Evolutionary conservation across 2,888 invertebrate genomes (phyloP), one percentile per base, ranked within the genome.

Genomic region (Thera britannica): DNA sequence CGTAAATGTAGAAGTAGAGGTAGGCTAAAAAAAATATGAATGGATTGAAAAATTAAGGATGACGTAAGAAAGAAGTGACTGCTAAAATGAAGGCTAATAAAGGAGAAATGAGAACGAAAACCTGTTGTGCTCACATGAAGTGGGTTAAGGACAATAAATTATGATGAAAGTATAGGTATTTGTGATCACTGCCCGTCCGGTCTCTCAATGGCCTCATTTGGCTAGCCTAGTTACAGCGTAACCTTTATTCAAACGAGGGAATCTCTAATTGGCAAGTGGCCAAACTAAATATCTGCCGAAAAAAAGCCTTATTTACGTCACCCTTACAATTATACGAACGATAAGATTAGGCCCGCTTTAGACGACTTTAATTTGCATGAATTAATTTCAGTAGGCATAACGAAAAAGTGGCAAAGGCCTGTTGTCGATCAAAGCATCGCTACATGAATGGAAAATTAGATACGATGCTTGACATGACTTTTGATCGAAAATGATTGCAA

Each of bases 321-420:
- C 75, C 78, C 80, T 72, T 82, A 79, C 80, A 87, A 88, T 88
- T 87, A 87, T 82, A 79, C 78, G 77, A 78, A 79, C 81, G 87
- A 86, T 87, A 85, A 88, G 86, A 88, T 86, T 87, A 87, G 83
- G 80, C 80, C 80, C 83, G 80, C 84, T 89, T 85, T 81, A 85
- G 87, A 88, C 84, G 80, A 83, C 83, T 83, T 79, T 83, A 80
- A 85, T 89, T 89, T 88, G 83, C 89, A 89, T 88, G 83, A 88
- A 88, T 88, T 89, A 87, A 87, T 88, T 88, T 87, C 73, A 82
- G 83, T 78, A 70, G 81, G 80, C 83, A 82, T 80, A 78, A 82
- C 84, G 81, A 83, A 87, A 86, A 84, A 81, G 80, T 82, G 73
- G 79, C 71, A 68, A 72, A 73, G 66, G 74, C 68, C 60, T 11